These are phyloP conservation scores for Aromia moschata DNA, from an alignment of 2,888 invertebrate genomes.

Conservation along the genomic window DNA sequence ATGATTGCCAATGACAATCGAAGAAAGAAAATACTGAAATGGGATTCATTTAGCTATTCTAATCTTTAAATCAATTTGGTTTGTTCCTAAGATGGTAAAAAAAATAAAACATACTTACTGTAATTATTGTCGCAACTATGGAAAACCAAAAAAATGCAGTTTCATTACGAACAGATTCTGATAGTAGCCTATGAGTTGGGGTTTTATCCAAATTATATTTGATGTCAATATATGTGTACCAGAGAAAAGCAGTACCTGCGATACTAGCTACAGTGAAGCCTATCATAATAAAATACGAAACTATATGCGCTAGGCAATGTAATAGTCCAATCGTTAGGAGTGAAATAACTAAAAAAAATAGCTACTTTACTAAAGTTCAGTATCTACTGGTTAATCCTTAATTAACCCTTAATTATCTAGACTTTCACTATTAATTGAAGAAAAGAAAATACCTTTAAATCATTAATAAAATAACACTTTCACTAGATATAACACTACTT, in stretches of 20 bases:
- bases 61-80: no score
- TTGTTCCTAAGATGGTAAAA: no score
- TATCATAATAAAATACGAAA: slow-evolving; percentile 89
- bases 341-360: slow-evolving; percentile 76
- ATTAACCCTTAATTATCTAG: no score
- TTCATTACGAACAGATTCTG: slow-evolving; percentile 87
- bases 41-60: no score
- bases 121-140: slow-evolving; percentile 86
- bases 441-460: no score
- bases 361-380: slow-evolving; percentile 12
- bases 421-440: no score
- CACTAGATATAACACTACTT: no score
- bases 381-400: slow-evolving; percentile 7
- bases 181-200: slow-evolving; percentile 65
- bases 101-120: no score
- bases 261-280: slow-evolving; percentile 79
- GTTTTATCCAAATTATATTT: slow-evolving; percentile 71
- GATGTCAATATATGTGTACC: slow-evolving; percentile 89
- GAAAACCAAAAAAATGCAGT: slow-evolving; percentile 85
- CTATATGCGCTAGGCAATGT: slow-evolving; percentile 82
- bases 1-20: no score
- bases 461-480: no score
- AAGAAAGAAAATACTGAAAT: no score
- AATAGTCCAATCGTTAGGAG: slow-evolving; percentile 84
- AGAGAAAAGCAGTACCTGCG: slow-evolving; percentile 80